Evolutionary conservation across 2,888 invertebrate species (phyloP).

Genomic region (Cryptus armator): DNA sequence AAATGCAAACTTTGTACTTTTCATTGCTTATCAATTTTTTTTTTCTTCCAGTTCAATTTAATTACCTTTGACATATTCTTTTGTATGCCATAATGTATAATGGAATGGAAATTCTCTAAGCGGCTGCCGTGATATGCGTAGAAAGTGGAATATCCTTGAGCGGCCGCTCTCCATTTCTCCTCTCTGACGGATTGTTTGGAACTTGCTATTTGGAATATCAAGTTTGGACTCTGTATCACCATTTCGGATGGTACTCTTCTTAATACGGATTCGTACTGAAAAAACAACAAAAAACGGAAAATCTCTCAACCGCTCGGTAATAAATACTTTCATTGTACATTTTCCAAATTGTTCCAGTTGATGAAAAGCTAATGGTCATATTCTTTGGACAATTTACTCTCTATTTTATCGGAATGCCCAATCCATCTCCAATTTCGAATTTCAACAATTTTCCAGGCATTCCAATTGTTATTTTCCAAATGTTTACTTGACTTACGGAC

Average conservation of each 20-base stretch:
- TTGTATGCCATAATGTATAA: conserved; percentile 91
- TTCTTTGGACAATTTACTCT: conserved; percentile 57
- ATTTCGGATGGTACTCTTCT: conserved; percentile 85
- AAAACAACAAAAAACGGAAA: conserved; percentile 18
- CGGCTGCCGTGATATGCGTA: conserved; percentile 93
- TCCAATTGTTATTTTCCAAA: neutral
- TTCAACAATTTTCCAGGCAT: neutral
- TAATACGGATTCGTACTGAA: conserved; percentile 87
- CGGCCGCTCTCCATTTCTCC: conserved; percentile 87
- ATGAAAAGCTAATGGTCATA: neutral
- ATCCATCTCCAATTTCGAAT: conserved; percentile 61
- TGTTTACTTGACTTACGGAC: conserved; percentile 84
- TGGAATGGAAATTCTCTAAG: conserved; percentile 93
- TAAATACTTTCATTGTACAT: neutral
- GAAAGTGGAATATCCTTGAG: conserved; percentile 87
- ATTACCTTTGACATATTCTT: conserved; percentile 90
- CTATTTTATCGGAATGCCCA: too few relatives aligned
- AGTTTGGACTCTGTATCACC: conserved; percentile 87
- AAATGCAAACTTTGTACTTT: too few relatives aligned
- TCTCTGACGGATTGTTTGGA: conserved; percentile 87
- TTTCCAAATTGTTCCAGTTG: neutral
- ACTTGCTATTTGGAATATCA: conserved; percentile 89
- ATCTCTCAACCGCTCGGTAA: neutral
- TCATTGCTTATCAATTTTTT: conserved; percentile 6
- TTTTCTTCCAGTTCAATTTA: neutral